A percentile compares a stretch with the other conserved stretches of the same genome.
Conservation (phyloP, 2,797 vertebrate species). For the Tokudaia muenninki region DNA sequence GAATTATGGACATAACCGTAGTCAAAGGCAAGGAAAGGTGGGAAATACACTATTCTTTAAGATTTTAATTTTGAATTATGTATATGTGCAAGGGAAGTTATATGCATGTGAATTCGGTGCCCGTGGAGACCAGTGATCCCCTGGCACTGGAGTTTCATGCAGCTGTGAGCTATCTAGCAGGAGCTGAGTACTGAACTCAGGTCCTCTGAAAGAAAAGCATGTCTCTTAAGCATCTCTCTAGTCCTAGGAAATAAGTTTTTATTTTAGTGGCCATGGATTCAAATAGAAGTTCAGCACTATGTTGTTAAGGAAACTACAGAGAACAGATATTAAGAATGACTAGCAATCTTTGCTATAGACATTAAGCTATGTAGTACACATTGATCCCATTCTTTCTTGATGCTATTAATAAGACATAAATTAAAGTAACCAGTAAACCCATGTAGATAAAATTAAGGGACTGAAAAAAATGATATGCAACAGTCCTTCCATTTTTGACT, state of each 20-base stretch:
- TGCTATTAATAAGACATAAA: background rate
- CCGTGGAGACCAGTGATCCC: background rate
- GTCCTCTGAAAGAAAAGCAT: background rate
- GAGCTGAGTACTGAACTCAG: background rate
- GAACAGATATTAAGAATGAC: background rate
- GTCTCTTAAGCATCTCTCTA: background rate
- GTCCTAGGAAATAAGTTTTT: background rate
- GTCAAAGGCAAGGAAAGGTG: background rate
- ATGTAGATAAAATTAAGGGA: background rate
- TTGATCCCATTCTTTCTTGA: slow-evolving; percentile 9
- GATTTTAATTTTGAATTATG: background rate
- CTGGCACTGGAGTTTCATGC: background rate
- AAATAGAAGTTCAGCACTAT: background rate
- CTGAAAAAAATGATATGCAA: background rate
- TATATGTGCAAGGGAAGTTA: background rate
- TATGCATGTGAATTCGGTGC: background rate
- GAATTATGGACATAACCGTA: background rate
- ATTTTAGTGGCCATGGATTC: background rate
- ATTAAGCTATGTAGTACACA: background rate
- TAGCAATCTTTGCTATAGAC: background rate
- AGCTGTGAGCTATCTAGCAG: background rate
- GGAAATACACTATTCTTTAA: background rate
- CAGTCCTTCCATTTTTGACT: background rate
- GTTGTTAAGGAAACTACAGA: background rate
- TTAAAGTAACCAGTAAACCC: background rate